Conservation (phyloP, 1,140 invertebrate genomes). For the Drosophila nebulosa region DNA sequence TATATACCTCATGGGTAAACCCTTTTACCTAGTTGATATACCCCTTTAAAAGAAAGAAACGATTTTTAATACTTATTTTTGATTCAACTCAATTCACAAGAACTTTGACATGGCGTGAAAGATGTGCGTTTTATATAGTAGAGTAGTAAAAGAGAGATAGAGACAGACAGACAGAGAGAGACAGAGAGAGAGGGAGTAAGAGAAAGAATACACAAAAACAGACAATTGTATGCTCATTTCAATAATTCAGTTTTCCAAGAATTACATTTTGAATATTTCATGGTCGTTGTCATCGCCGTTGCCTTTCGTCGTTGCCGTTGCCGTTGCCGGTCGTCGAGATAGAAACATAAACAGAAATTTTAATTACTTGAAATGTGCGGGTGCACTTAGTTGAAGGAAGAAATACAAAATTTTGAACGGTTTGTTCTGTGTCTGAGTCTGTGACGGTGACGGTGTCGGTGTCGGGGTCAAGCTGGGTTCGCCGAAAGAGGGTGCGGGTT, state of each 20-base stretch:
- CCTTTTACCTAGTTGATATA: neutral
- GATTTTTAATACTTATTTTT: neutral
- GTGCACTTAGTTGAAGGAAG: slow-evolving; percentile 63
- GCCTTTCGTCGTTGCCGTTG: neutral
- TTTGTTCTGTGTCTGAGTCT: neutral
- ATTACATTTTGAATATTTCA: slow-evolving; percentile 57
- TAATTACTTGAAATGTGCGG: slow-evolving; percentile 76
- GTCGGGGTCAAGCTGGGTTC: slow-evolving; percentile 48
- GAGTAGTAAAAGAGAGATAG: slow-evolving; percentile 45
- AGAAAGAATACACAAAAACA: slow-evolving; percentile 57
- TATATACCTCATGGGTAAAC: too few species aligned
- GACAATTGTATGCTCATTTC: slow-evolving; percentile 61
- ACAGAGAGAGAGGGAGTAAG: slow-evolving; percentile 52
- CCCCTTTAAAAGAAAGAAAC: neutral
- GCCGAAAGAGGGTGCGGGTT: neutral
- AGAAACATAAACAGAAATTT: slow-evolving; percentile 76
- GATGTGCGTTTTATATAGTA: neutral
- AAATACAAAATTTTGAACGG: slow-evolving; percentile 8
- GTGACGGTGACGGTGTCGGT: too few species aligned
- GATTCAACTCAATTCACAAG: neutral
- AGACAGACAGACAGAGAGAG: slow-evolving; percentile 51
- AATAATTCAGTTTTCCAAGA: slow-evolving; percentile 66
- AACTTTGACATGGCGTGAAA: neutral
- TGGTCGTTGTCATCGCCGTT: slow-evolving; percentile 25
- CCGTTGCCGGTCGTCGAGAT: neutral